Evolutionary conservation across 2,888 invertebrate species (phyloP), one percentile per base, ranked within the genome.

Genomic region (Nasonovia ribisnigri): DNA sequence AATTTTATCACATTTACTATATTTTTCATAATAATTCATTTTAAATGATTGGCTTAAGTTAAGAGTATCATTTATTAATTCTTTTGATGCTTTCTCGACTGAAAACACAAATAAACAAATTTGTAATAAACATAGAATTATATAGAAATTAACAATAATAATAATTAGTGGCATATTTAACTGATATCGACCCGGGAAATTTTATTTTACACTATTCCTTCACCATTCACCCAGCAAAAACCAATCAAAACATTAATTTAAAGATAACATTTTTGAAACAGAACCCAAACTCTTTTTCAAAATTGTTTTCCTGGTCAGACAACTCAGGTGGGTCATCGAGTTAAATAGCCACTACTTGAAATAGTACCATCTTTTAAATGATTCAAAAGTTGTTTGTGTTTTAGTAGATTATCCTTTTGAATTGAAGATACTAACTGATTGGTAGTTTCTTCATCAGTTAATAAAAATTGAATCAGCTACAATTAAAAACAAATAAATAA

Each of bases 1-100:
- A 43, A 93, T 57, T 93, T 29, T 57, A 88, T 93, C 84, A 89
- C 93, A 93, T 89, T 84, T 93, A 29, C 57, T 84, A 84, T 89
- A 93, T 46, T 93, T 93, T 89, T 93, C 93, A 84, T 46, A n/a
- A 88, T 29, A 93, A 93, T 93, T 54, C 84, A 93, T 93, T 84
- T 93, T 5, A 89, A 93, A 93, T 60, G 84, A 57, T 4, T 26
- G 48, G 24, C 86, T 93, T 42, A 93, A 93, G 26, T 86, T 48
- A 5, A 93, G 46, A 42, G 93, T 93, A 60, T 93, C 24, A 24
- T 93, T 86, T 57, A 93, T 93, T 42, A 93, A 46, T 86, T 90
- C 48, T 90, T 90, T 86, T 90, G 93, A 90, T 60, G 93, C 4
- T 29, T 90, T 86, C 3, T 93, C 93, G 24, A 87, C 93, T 93